Base-by-base conservation (phyloP, 23 tunicate genomes). In the Halocynthia aurantium region DNA sequence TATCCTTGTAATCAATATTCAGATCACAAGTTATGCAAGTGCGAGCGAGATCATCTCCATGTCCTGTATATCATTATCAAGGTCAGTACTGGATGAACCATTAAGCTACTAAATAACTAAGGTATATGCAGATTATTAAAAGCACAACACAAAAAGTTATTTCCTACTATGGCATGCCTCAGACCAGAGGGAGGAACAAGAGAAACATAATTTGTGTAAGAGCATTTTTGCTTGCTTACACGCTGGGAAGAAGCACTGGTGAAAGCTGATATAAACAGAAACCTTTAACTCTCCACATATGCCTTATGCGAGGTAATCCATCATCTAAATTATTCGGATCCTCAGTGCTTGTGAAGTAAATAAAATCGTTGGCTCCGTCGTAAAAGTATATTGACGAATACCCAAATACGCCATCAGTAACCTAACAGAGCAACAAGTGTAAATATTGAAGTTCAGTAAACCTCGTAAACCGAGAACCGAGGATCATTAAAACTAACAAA, bases 251-350 rank as follows among this genome's bases (percentile, higher is more conserved):
- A 31, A 31, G 2, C 4, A 31, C 44, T 31, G 44, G 2, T 31
- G 4, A 0, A 31, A 4, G 44, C 44, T 31, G 44, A 31, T 31
- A 0, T 31, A 31, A 31, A 31, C 44, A 31, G 4, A 31, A 10
- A 85, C 97, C 91, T 81, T 82, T 85, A 17, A 85, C 91, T 78
- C 86, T 85, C 97, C 97, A 91, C 77, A 91, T 8, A 68, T 91
- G 97, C 2, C 97, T 84, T 51, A 91, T 91, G 8, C 97, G 75
- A 5, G 97, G 90, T 44, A 91, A 64, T 57, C 84, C 97, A 15
- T 64, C 52, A 8, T 73, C 77, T 15, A 61, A 57, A 0, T 19
- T 52, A 10, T 69, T 56, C 11, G 50, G 67, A 9, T 52, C 10
- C 73, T 91, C 97, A 6, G 97, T 91, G 73, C 97, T 91, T 5